Percentiles rank a stretch among this genome's conserved stretches.
Evolutionary conservation across 2,888 invertebrate species (phyloP).

Genomic region (Nysson spinosus): DNA sequence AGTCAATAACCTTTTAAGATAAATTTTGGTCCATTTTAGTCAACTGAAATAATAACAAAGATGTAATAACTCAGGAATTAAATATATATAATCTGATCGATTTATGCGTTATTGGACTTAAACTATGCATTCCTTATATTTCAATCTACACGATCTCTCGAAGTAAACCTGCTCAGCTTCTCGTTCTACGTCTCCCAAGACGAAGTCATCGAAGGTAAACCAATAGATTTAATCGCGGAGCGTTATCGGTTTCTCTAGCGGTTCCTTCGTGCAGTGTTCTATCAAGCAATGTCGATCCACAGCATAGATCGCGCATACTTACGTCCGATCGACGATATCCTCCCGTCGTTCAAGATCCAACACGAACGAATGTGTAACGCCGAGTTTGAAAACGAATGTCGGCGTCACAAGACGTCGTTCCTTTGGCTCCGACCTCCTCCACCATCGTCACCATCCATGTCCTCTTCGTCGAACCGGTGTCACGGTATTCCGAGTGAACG

Average conservation of each 20-base stretch:
- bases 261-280: slow-evolving; percentile 34
- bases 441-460: neutral
- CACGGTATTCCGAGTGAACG: slow-evolving; percentile 8
- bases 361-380: slow-evolving; percentile 16
- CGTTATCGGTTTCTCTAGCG: slow-evolving; percentile 45
- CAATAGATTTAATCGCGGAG: slow-evolving; percentile 52
- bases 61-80: too few species aligned
- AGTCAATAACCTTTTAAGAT: too few species aligned
- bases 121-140: slow-evolving; percentile 9
- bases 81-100: too few species aligned
- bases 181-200: slow-evolving; percentile 3
- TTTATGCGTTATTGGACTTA: neutral
- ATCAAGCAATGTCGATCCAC: slow-evolving; percentile 31
- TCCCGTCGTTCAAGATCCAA: slow-evolving; percentile 37
- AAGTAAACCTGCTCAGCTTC: neutral
- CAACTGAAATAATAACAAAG: too few species aligned
- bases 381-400: slow-evolving; percentile 33
- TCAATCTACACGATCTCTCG: slow-evolving; percentile 12
- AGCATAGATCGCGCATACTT: slow-evolving; percentile 48
- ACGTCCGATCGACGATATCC: slow-evolving; percentile 42
- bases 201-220: slow-evolving; percentile 31
- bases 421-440: slow-evolving; percentile 18
- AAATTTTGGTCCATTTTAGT: too few species aligned
- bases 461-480: slow-evolving; percentile 5
- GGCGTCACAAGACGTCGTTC: slow-evolving; percentile 13